A percentile compares a stretch with the other conserved stretches of the same genome.
These are phyloP conservation scores for Zaprionus ghesquierei DNA, from an alignment of 1,140 invertebrate species.

Conservation along the genomic window DNA sequence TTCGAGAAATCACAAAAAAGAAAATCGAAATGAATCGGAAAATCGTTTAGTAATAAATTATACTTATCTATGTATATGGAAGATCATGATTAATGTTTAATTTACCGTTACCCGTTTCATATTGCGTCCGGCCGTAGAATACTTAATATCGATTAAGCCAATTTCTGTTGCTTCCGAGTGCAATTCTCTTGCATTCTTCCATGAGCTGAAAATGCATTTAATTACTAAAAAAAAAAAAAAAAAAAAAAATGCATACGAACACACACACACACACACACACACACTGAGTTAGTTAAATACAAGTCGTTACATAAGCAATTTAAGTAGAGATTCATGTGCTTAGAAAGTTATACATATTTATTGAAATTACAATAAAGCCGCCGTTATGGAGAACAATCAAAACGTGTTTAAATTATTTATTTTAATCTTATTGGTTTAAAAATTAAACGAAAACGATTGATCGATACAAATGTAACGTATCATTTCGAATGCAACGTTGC, in stretches of 20 bases:
- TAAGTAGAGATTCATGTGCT: constrained; percentile 79
- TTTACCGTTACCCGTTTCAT: constrained; percentile 14
- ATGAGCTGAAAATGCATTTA: constrained; percentile 40
- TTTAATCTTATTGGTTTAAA: neutral
- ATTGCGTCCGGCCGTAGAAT: constrained; percentile 4
- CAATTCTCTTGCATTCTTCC: neutral
- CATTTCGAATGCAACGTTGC: neutral
- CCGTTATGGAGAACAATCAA: constrained; percentile 65
- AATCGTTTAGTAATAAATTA: constrained; percentile 34
- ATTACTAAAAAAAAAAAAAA: neutral
- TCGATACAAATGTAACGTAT: neutral
- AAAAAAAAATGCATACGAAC: constrained; percentile 8
- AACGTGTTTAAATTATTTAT: neutral
- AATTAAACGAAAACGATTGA: neutral
- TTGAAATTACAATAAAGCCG: constrained; percentile 73
- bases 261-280: constrained; percentile 2
- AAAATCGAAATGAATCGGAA: neutral
- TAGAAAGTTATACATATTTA: constrained; percentile 78
- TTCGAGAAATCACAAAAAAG: constrained; percentile 8
- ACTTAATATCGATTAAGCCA: neutral
- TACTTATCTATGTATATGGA: constrained; percentile 11
- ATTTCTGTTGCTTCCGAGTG: constrained; percentile 8
- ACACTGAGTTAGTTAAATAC: constrained; percentile 64
- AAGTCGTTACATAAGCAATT: constrained; percentile 78
- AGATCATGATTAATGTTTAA: constrained; percentile 31